Percentiles rank a stretch among this genome's conserved stretches.
These are phyloP conservation scores for Grammomys dolichurus DNA, from an alignment of 2,113 vertebrate genomes.

Conservation along the genomic window DNA sequence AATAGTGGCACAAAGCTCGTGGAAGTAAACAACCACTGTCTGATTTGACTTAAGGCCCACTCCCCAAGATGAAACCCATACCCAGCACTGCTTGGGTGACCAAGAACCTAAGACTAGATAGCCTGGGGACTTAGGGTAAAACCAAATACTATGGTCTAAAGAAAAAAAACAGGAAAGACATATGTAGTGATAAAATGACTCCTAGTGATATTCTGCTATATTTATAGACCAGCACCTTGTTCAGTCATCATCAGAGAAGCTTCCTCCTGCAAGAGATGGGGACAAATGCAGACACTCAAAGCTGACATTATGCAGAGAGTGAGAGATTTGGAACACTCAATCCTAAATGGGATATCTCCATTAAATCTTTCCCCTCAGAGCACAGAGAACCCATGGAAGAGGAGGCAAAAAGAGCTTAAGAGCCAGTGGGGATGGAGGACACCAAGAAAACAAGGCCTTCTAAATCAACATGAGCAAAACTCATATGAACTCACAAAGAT, in stretches of 20 bases:
- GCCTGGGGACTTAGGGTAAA: not conserved
- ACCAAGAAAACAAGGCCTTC: not conserved
- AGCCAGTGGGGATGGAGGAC: not conserved
- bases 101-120: not conserved
- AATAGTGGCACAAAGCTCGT: not conserved
- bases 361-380: not conserved
- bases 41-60: not conserved
- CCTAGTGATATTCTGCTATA: not conserved
- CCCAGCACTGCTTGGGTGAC: not conserved
- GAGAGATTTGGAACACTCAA: not conserved
- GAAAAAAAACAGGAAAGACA: not conserved
- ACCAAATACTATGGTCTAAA: not conserved
- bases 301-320: not conserved
- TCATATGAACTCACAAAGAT: not conserved
- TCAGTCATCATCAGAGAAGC: not conserved
- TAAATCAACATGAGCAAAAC: not conserved
- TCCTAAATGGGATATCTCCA: not conserved
- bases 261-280: not conserved
- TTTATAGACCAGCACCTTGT: not conserved
- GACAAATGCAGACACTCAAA: not conserved
- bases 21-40: not conserved
- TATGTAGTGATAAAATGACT: not conserved
- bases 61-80: not conserved
- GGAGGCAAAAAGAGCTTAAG: not conserved
- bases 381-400: not conserved